Base-by-base conservation (phyloP, 1,140 invertebrate species). In the Aphelinus atriplicis region DNA sequence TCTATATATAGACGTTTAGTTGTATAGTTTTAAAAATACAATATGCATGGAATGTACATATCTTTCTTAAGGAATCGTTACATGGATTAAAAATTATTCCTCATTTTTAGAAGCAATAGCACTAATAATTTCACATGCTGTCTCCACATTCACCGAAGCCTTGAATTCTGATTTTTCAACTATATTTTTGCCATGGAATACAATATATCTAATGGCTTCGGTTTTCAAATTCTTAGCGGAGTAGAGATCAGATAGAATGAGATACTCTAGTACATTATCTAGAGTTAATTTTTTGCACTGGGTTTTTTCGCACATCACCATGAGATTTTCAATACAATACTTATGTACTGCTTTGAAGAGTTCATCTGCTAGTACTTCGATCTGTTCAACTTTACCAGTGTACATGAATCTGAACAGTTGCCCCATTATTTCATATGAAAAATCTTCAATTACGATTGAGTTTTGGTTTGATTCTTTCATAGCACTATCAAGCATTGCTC, bases 221-320 rank as follows among this genome's bases (percentile, higher is more conserved):
- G 45, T 43, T 45, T 62, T 62, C 2, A 62, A 46, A 46, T 62
- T 46, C 9, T 7, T 7, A 7, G 60, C 45, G 7, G 6, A 45
- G 43, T 62, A 62, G 1, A 45, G 42, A 62, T 62, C 60, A 1
- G 58, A 7, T 61, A 62, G 43, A 45, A 43, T 62, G 0, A 62
- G 60, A 43, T 62, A 62, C 9, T 62, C 60, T 3, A 62, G 7
- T 5, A 45, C 58, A 43, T 61, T 61, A 43, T 61, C 58, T 2
- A 42, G 26, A 45, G 94, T 95, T 78, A 99, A 90, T 88, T 95
- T 98, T 70, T 95, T 93, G 90, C 97, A 98, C 63, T 99, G 89
- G 63, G 97, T 95, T 89, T 99, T 97, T 89, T 99, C 98, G 89
- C 98, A 99, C 96, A 99, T 98, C 76, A 98, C 96, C 92, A 99